phyloP scores from a whole-genome alignment of 2,797 vertebrate genomes.

The Hydrophis major region DNA sequence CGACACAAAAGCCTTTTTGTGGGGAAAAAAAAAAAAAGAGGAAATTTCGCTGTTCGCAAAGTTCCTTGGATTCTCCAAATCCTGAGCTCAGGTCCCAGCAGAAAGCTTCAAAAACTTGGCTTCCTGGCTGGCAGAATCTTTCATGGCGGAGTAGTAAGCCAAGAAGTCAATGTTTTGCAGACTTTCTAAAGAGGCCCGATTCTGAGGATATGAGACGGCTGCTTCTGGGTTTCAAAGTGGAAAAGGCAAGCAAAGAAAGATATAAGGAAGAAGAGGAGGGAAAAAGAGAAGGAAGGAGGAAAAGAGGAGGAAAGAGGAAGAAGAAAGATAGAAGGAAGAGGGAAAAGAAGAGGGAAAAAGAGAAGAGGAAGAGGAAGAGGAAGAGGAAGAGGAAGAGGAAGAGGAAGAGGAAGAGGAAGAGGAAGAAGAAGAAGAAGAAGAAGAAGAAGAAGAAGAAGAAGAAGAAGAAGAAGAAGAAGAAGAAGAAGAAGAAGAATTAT shows the following conservation, averaged over 20 bases:
- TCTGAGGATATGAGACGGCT: not conserved
- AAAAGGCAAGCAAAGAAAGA: not conserved
- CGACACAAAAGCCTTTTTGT: not conserved
- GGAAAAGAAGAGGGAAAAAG: no score
- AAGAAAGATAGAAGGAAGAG: no score
- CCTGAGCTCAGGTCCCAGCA: not conserved
- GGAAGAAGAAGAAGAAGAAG: accelerated
- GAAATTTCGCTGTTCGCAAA: not conserved
- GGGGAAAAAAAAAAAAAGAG: not conserved
- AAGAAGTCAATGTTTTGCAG: not conserved
- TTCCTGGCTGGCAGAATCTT: not conserved
- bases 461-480: no score
- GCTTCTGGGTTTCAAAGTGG: not conserved
- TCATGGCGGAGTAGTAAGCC: not conserved
- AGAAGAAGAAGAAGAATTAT: no score
- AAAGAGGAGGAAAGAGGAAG: no score
- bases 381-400: no score
- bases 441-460: no score
- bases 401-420: no score
- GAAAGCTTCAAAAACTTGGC: not conserved
- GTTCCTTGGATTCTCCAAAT: not conserved
- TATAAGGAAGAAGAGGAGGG: no score
- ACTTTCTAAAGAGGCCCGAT: not conserved
- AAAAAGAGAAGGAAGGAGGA: no score
- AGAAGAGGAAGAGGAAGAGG: no score